These are phyloP conservation scores for Ectemnius continuus DNA, from an alignment of 2,888 invertebrate genomes.

Conservation along the genomic window DNA sequence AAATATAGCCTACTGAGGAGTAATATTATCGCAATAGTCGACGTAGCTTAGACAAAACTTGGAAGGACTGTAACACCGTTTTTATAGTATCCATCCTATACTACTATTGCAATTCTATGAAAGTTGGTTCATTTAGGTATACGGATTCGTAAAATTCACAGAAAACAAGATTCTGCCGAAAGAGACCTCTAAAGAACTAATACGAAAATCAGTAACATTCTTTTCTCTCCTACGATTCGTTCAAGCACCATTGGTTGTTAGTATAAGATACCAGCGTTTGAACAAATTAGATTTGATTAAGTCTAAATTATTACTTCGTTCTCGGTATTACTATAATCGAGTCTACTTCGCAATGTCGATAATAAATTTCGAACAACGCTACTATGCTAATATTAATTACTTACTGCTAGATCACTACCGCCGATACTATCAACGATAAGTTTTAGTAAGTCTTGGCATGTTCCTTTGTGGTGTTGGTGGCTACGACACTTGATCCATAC, in stretches of 20 bases:
- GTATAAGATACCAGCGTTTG: constrained; percentile 47
- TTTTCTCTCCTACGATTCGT: constrained; percentile 53
- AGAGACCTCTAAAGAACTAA: constrained; percentile 48
- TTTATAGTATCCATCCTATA: constrained; percentile 46
- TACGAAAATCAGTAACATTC: constrained; percentile 52
- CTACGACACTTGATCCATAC: constrained; percentile 57
- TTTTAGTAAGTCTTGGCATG: constrained; percentile 47
- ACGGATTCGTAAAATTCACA: constrained; percentile 36
- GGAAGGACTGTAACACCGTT: constrained; percentile 71
- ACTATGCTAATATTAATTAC: constrained; percentile 60
- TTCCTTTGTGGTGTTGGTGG: constrained; percentile 50
- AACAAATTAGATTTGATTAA: constrained; percentile 57
- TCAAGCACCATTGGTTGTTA: constrained; percentile 60
- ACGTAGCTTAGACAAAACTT: constrained; percentile 68
- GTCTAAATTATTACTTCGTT: constrained; percentile 58
- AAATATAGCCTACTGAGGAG: constrained; percentile 72
- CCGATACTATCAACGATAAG: constrained; percentile 61
- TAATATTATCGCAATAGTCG: constrained; percentile 68
- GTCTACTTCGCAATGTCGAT: constrained; percentile 55
- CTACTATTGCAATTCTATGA: constrained; percentile 61
- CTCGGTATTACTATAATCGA: constrained; percentile 49
- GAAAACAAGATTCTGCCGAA: constrained; percentile 48
- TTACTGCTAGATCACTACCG: constrained; percentile 61
- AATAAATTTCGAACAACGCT: constrained; percentile 56
- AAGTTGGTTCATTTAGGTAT: constrained; percentile 50